Percentiles rank a stretch among this genome's conserved stretches.
Evolutionary conservation across 2,113 vertebrate species (phyloP).

Genomic region (Osmerus mordax): DNA sequence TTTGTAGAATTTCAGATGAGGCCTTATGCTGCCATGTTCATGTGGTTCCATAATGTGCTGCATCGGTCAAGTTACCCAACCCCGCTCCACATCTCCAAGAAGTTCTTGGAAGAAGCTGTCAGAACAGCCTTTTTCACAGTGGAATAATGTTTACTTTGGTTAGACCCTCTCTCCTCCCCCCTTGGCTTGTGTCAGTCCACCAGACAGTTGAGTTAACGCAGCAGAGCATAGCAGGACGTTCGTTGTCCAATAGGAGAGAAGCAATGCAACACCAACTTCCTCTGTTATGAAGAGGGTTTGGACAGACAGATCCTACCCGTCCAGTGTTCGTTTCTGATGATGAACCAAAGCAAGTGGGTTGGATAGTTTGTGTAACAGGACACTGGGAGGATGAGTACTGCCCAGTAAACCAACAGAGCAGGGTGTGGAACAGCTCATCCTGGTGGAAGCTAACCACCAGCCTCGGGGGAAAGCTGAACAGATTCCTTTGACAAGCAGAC

Average conservation of each 20-base stretch:
- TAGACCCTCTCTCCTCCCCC: conserved; percentile 11
- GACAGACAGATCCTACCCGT: background rate
- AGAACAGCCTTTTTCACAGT: conserved; percentile 21
- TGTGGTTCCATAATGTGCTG: conserved; percentile 52
- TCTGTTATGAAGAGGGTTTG: background rate
- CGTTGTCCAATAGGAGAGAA: conserved; percentile 18
- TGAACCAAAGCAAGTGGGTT: no score
- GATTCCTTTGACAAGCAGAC: conserved; percentile 20
- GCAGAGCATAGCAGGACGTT: conserved; percentile 13
- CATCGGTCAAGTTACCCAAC: background rate
- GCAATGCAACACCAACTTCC: background rate
- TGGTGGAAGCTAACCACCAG: background rate
- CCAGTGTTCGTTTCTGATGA: background rate
- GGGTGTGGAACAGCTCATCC: background rate
- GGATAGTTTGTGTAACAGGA: no score
- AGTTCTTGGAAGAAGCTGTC: conserved; percentile 19
- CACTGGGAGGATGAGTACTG: no score
- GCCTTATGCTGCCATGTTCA: conserved; percentile 44
- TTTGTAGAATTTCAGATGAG: no score
- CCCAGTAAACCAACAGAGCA: no score
- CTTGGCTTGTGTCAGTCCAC: conserved; percentile 47
- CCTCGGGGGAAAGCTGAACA: background rate
- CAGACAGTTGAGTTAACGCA: conserved; percentile 53
- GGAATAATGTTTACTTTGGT: conserved; percentile 53
- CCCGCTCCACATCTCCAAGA: conserved; percentile 3